These are phyloP conservation scores for Dermochelys coriacea DNA, from an alignment of 2,797 vertebrate species.

Conservation along the genomic window DNA sequence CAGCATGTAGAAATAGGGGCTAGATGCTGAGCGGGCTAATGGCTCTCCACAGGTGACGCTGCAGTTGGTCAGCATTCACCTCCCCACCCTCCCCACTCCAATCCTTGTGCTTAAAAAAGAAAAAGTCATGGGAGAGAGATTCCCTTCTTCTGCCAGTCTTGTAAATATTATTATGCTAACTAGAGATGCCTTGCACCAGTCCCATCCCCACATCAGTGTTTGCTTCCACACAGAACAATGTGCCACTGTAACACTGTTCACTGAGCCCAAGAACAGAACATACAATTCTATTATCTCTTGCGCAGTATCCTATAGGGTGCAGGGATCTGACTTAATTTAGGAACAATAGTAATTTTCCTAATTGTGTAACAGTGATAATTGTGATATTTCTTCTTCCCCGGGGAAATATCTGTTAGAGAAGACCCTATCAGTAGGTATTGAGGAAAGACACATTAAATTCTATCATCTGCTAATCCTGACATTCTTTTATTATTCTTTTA, in stretches of 20 bases:
- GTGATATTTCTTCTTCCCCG: background rate
- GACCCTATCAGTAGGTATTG: fast-evolving
- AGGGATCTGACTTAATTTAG: conserved; percentile 35
- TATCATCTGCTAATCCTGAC: fast-evolving
- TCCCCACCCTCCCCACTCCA: background rate
- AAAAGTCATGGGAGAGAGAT: fast-evolving
- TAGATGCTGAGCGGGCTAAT: conserved; percentile 73
- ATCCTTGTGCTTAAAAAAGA: background rate
- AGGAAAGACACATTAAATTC: fast-evolving
- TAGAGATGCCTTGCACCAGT: background rate
- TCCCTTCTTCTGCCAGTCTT: background rate
- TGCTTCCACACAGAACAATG: background rate
- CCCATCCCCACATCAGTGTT: background rate
- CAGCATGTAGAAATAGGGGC: conserved; percentile 78
- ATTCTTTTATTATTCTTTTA: fast-evolving
- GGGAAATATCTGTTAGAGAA: fast-evolving
- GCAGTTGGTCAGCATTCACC: conserved; percentile 54
- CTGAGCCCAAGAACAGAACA: background rate
- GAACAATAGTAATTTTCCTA: background rate
- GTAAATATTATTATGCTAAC: background rate
- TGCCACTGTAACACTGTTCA: background rate
- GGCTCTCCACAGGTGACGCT: conserved; percentile 78
- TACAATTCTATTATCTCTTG: conserved; percentile 26
- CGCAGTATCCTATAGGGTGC: background rate
- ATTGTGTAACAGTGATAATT: fast-evolving